Percentiles rank a stretch among this genome's conserved stretches.
Evolutionary conservation across 2,888 invertebrate genomes (phyloP).

Genomic region (Meandrusa payeni): DNA sequence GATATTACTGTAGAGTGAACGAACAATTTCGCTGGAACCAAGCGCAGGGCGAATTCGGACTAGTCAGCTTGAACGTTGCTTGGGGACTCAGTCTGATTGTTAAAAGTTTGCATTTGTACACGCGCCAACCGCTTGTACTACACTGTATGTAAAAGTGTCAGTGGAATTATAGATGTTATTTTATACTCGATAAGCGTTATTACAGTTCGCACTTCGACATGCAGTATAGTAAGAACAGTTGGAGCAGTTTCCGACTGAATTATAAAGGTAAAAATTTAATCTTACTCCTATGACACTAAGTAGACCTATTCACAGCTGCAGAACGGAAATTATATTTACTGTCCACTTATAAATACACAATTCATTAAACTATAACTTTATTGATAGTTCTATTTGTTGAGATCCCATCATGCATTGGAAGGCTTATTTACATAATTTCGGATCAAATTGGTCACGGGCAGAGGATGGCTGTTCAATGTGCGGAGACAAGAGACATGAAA

Average conservation of each 20-base stretch:
- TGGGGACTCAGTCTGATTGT: constrained; percentile 56
- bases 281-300: constrained; percentile 52
- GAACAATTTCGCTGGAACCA: constrained; percentile 27
- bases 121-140: constrained; percentile 21
- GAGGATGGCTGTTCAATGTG: constrained; percentile 37
- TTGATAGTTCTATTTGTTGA: constrained; percentile 49
- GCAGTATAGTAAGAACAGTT: neutral
- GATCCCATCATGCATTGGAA: constrained; percentile 58
- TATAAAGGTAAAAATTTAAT: constrained; percentile 28
- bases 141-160: neutral
- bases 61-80: constrained; percentile 34
- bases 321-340: constrained; percentile 64
- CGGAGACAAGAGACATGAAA: too few species aligned
- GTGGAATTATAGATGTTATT: neutral
- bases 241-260: constrained; percentile 23
- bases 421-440: constrained; percentile 40
- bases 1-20: constrained; percentile 1
- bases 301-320: constrained; percentile 72
- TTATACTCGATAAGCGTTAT: neutral
- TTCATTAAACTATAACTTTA: constrained; percentile 29
- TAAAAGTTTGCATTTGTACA: constrained; percentile 33
- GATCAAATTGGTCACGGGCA: constrained; percentile 31
- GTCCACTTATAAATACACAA: constrained; percentile 50
- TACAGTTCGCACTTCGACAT: neutral
- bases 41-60: constrained; percentile 40